Conservation (phyloP, 1,140 invertebrate genomes). For the Calephelis nemesis region DNA sequence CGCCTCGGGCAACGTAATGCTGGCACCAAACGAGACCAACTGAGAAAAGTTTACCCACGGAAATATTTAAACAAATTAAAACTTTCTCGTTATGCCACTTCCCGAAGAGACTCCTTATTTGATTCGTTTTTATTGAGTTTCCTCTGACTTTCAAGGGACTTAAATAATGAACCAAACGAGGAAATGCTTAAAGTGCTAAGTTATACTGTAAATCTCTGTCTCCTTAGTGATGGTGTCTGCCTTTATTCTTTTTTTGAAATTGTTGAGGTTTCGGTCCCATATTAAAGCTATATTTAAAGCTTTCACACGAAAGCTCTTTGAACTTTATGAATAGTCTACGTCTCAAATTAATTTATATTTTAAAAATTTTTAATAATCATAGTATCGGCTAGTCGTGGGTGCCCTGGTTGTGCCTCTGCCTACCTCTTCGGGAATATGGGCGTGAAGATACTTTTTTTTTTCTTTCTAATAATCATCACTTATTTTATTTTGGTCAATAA, state of each 20-base stretch:
- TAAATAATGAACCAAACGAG: slow-evolving; percentile 21
- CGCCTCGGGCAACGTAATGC: slow-evolving; percentile 58
- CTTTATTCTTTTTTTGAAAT: not conserved
- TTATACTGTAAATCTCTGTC: not conserved
- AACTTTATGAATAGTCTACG: too few relatives aligned
- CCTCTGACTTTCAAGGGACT: slow-evolving; percentile 48
- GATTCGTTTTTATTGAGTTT: slow-evolving; percentile 69
- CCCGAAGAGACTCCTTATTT: slow-evolving; percentile 59
- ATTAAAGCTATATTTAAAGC: too few relatives aligned
- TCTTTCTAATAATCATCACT: too few relatives aligned
- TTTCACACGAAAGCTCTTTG: too few relatives aligned
- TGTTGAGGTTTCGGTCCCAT: too few relatives aligned
- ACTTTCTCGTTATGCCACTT: slow-evolving; percentile 71
- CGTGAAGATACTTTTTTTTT: too few relatives aligned
- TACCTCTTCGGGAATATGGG: too few relatives aligned
- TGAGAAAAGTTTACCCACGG: slow-evolving; percentile 50
- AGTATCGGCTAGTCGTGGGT: too few relatives aligned
- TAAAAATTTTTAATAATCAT: too few relatives aligned
- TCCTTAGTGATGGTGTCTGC: not conserved
- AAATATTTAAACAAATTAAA: slow-evolving; percentile 79
- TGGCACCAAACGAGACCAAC: slow-evolving; percentile 56
- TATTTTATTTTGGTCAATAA: too few relatives aligned
- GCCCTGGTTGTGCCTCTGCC: too few relatives aligned
- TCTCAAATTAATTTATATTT: too few relatives aligned
- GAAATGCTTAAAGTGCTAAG: slow-evolving; percentile 4